phyloP scores from a whole-genome alignment of 2,888 invertebrate species.

The Acrobasis suavella region DNA sequence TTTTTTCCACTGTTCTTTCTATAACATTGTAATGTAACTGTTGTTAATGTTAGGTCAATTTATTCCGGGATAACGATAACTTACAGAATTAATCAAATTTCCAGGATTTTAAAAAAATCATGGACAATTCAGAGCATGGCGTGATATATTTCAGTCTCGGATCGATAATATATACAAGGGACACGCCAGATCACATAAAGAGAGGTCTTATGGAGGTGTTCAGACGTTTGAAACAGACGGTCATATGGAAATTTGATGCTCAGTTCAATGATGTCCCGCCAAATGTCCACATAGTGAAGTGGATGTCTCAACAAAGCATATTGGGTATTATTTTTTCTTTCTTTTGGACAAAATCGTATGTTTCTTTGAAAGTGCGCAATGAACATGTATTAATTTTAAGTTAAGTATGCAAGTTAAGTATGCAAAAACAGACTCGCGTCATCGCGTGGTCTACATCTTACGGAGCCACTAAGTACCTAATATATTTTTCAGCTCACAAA shows the following conservation, averaged over 20 bases:
- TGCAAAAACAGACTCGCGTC: too few species aligned
- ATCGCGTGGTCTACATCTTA: too few species aligned
- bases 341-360: too few species aligned
- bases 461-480: neutral
- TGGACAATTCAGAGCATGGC: slow-evolving; percentile 56
- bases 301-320: slow-evolving; percentile 58
- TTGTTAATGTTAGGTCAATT: too few species aligned
- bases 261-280: slow-evolving; percentile 43
- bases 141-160: slow-evolving; percentile 68
- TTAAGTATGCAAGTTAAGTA: too few species aligned
- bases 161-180: slow-evolving; percentile 50
- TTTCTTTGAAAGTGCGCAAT: too few species aligned
- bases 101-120: slow-evolving; percentile 51
- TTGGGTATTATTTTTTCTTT: slow-evolving; percentile 38
- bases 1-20: too few species aligned
- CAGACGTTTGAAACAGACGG: slow-evolving; percentile 55
- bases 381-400: too few species aligned
- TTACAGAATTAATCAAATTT: too few species aligned
- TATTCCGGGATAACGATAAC: too few species aligned
- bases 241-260: slow-evolving; percentile 66
- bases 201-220: slow-evolving; percentile 51
- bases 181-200: slow-evolving; percentile 45
- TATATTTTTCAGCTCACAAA: slow-evolving; percentile 40
- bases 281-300: slow-evolving; percentile 57
- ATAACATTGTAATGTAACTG: too few species aligned